phyloP scores from a whole-genome alignment of 2,113 vertebrate species.

The Mixornis gularis region DNA sequence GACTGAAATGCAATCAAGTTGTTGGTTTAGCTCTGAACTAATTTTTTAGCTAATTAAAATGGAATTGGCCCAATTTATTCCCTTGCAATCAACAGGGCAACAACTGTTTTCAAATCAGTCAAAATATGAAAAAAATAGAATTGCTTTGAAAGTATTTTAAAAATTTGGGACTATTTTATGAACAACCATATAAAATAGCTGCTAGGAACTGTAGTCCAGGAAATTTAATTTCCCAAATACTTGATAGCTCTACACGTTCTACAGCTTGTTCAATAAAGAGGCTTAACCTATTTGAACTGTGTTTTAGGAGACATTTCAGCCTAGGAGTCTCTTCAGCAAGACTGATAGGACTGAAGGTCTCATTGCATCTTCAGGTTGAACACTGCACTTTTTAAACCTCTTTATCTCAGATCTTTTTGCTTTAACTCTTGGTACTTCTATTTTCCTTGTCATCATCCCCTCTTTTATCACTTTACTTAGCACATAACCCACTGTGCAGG shows the following conservation, averaged over 20 bases:
- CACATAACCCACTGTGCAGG: not conserved
- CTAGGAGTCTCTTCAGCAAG: not conserved
- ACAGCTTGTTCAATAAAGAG: not conserved
- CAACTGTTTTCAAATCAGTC: not conserved
- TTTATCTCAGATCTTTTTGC: not conserved
- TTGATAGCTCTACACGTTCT: not conserved
- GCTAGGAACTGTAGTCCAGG: accelerated
- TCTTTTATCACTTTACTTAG: not conserved
- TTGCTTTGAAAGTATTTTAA: not conserved
- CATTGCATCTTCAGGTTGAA: not conserved
- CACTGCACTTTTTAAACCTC: not conserved
- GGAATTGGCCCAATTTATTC: not conserved
- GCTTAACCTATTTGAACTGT: not conserved
- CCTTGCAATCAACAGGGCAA: not conserved
- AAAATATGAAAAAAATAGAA: not conserved
- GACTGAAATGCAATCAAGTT: not conserved
- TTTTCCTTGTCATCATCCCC: not conserved
- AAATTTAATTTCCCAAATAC: not conserved
- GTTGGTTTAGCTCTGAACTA: not conserved
- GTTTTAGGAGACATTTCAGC: not conserved
- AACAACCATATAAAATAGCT: not conserved
- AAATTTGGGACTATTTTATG: not conserved
- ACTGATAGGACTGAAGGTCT: not conserved
- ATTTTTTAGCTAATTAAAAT: not conserved
- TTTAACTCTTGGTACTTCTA: not conserved